A percentile compares a stretch with the other conserved stretches of the same genome.
These are phyloP conservation scores for Malacoraja senta DNA, from an alignment of 2,797 vertebrate genomes.

Conservation along the genomic window DNA sequence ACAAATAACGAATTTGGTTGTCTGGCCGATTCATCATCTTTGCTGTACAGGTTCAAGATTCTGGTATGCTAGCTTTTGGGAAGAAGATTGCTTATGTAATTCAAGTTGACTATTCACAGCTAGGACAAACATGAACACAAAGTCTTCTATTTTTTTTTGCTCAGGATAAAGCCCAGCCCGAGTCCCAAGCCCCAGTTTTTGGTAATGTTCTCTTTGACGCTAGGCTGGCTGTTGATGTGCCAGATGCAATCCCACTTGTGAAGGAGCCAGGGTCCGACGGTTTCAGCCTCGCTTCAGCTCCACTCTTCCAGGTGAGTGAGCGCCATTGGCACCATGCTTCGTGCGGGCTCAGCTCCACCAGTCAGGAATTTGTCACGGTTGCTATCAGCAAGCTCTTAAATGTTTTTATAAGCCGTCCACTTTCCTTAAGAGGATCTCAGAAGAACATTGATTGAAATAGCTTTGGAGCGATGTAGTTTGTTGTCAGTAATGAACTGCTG, in stretches of 20 bases:
- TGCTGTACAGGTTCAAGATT: conserved; percentile 69
- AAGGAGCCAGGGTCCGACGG: conserved; percentile 64
- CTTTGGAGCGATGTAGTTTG: background rate
- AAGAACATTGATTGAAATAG: background rate
- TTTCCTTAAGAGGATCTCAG: background rate
- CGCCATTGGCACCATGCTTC: background rate
- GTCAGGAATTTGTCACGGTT: background rate
- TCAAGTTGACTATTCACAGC: background rate
- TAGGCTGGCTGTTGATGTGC: conserved; percentile 57
- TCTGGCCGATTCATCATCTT: conserved; percentile 62
- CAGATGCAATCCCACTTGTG: conserved; percentile 57
- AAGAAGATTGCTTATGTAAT: background rate
- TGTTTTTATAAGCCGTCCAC: background rate
- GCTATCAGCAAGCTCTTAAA: background rate
- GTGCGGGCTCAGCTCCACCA: background rate
- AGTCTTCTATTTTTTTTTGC: background rate
- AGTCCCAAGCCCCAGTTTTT: conserved; percentile 64
- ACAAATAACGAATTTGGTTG: conserved; percentile 64
- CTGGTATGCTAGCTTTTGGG: conserved; percentile 52
- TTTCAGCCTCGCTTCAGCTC: conserved; percentile 64
- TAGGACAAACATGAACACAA: background rate
- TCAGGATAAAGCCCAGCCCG: conserved; percentile 74
- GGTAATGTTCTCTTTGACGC: conserved; percentile 64
- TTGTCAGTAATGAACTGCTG: background rate
- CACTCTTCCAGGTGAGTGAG: conserved; percentile 64